These are phyloP conservation scores for Empidonax alnorum DNA, from an alignment of 2,113 vertebrate genomes.

Conservation along the genomic window DNA sequence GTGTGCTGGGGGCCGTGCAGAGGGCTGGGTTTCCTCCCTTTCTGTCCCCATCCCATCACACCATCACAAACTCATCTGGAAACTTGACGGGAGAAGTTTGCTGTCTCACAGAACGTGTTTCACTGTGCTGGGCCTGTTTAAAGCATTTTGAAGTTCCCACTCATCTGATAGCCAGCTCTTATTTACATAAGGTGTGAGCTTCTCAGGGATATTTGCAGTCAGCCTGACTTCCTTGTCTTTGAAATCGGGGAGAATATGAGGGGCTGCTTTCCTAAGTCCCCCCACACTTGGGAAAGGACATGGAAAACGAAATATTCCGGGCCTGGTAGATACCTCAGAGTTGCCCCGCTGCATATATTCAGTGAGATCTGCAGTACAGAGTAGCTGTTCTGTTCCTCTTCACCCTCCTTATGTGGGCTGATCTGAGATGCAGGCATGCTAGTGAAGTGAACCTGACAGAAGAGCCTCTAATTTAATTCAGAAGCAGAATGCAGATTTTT, in stretches of 20 bases:
- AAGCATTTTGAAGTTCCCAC: not conserved
- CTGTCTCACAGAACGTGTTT: not conserved
- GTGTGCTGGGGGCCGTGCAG: not conserved
- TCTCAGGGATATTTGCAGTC: not conserved
- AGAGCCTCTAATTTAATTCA: conserved; percentile 49
- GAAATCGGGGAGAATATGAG: not conserved
- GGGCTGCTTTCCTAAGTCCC: not conserved
- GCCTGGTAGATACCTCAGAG: not conserved
- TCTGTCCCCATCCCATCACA: not conserved
- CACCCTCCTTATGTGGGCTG: not conserved
- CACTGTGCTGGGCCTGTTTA: not conserved
- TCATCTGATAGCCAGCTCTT: not conserved
- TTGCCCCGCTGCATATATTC: conserved; percentile 34
- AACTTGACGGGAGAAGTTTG: not conserved
- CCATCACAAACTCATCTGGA: not conserved
- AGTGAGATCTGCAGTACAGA: conserved; percentile 9
- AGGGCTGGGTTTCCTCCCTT: not conserved
- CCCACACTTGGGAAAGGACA: not conserved
- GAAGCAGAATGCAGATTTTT: conserved; percentile 11
- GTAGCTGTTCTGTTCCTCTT: not conserved
- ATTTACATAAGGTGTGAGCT: conserved; percentile 23
- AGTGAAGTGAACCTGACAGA: conserved; percentile 5
- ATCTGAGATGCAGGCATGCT: conserved; percentile 9
- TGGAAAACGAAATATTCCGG: not conserved
- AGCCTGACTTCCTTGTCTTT: not conserved